Percentiles rank a stretch among this genome's conserved stretches.
Evolutionary conservation across 1,140 invertebrate species (phyloP).

Genomic region (Maniola jurtina): DNA sequence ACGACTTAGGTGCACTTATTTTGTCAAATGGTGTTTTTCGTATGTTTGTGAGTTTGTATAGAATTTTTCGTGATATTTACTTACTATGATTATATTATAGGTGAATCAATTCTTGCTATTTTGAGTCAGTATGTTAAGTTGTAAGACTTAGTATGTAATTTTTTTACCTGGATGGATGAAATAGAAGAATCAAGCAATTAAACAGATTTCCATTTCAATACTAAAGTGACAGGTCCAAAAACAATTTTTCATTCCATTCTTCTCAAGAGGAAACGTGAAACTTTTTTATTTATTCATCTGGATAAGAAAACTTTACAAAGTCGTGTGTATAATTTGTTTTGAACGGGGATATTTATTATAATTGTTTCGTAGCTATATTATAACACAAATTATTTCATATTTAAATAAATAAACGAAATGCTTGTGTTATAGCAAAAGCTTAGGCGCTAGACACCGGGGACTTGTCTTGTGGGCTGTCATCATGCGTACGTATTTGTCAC

Average conservation of each 20-base stretch:
- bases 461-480: too few species aligned
- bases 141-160: not conserved
- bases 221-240: not conserved
- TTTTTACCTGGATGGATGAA: not conserved
- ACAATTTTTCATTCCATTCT: not conserved
- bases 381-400: too few species aligned
- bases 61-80: constrained; percentile 11
- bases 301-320: not conserved
- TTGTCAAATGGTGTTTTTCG: constrained; percentile 9
- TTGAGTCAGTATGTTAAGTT: constrained; percentile 12
- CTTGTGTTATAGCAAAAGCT: too few species aligned
- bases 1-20: constrained; percentile 12
- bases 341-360: constrained; percentile 2
- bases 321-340: not conserved
- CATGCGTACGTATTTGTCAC: too few species aligned
- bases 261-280: not conserved
- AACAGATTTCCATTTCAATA: not conserved
- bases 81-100: not conserved
- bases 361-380: too few species aligned
- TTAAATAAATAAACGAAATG: too few species aligned
- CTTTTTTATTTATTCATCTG: not conserved
- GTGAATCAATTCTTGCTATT: constrained; percentile 12
- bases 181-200: not conserved
- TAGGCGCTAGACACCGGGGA: too few species aligned
- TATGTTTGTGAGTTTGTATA: constrained; percentile 1